These are phyloP conservation scores for Pipa parva DNA, from an alignment of 2,113 vertebrate genomes.

Conservation along the genomic window DNA sequence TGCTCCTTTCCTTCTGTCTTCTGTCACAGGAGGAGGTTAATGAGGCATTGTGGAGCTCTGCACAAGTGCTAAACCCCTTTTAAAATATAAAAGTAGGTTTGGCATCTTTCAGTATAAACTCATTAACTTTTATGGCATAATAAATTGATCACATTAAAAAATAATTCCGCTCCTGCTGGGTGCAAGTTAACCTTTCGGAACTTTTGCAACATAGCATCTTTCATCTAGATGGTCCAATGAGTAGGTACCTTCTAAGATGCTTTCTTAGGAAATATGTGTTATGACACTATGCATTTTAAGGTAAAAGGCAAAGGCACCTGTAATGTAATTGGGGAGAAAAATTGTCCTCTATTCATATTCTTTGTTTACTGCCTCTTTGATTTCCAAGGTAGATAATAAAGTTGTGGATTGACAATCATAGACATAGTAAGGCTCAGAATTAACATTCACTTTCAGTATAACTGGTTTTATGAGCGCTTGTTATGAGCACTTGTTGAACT, in stretches of 20 bases:
- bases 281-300: slow-evolving; percentile 14
- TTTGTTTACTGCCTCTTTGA: too few species aligned
- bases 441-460: too few species aligned
- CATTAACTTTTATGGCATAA: slow-evolving; percentile 79
- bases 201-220: not conserved
- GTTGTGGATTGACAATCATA: too few species aligned
- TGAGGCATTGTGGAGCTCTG: slow-evolving; percentile 50
- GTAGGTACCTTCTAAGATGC: slow-evolving; percentile 12
- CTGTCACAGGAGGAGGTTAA: slow-evolving; percentile 52
- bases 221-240: slow-evolving; percentile 2
- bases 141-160: slow-evolving; percentile 75
- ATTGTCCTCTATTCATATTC: too few species aligned
- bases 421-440: too few species aligned
- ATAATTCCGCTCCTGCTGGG: slow-evolving; percentile 62
- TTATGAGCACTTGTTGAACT: too few species aligned
- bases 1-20: slow-evolving; percentile 15
- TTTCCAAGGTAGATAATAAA: too few species aligned
- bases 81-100: slow-evolving; percentile 69
- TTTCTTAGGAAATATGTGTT: slow-evolving; percentile 14
- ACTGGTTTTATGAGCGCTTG: too few species aligned
- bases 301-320: not conserved
- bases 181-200: slow-evolving; percentile 51
- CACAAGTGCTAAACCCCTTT: slow-evolving; percentile 65
- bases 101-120: slow-evolving; percentile 74
- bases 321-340: too few species aligned